These are phyloP conservation scores for Chaetops frenatus DNA, from an alignment of 2,113 vertebrate genomes.

Conservation along the genomic window DNA sequence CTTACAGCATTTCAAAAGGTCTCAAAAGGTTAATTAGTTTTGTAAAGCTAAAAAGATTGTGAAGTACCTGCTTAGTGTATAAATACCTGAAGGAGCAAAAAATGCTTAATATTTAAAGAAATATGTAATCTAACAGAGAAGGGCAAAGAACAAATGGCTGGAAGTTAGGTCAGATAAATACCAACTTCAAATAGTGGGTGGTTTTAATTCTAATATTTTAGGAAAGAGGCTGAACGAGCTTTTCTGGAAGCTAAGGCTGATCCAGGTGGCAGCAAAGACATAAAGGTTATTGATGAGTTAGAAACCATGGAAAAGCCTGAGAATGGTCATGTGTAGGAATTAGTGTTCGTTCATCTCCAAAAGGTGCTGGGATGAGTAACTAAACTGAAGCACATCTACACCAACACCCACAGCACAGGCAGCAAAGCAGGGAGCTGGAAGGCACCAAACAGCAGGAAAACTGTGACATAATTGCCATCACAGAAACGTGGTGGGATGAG, in stretches of 20 bases:
- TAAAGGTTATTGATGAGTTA: background rate
- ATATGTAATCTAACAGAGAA: background rate
- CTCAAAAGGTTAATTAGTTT: conserved; percentile 39
- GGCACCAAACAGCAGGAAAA: background rate
- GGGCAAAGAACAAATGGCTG: background rate
- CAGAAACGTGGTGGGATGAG: background rate
- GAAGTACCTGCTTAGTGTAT: background rate
- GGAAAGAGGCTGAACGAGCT: background rate
- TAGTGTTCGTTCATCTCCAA: background rate
- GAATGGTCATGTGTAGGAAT: background rate
- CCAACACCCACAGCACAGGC: background rate
- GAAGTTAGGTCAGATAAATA: background rate
- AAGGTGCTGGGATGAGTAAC: background rate
- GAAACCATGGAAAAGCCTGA: background rate
- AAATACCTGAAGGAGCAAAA: background rate
- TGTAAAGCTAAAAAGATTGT: background rate
- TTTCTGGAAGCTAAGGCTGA: background rate
- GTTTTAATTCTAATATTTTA: background rate
- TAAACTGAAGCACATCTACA: accelerated
- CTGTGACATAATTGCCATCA: background rate
- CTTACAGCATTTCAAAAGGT: background rate
- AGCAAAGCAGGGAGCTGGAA: background rate
- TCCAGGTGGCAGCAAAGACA: background rate
- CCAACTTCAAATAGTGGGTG: background rate
- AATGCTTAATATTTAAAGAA: background rate